These are phyloP conservation scores for Macrobrachium rosenbergii DNA, from an alignment of 1,140 invertebrate genomes.

Conservation along the genomic window DNA sequence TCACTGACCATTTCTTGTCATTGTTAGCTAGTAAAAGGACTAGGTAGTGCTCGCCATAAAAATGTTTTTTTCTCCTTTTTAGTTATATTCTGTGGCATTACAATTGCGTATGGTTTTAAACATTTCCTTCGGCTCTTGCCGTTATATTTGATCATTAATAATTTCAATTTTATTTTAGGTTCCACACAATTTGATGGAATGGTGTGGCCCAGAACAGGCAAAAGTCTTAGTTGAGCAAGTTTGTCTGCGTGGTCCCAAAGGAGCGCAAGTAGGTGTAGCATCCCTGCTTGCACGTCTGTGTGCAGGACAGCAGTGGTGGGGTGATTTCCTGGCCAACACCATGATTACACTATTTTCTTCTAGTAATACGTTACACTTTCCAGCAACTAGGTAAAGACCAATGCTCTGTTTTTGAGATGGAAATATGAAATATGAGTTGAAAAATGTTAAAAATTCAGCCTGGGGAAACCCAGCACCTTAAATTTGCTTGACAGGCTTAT, in stretches of 20 bases:
- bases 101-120: no score
- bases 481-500: no score
- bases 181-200: conserved; percentile 75
- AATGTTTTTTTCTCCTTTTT: no score
- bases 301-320: conserved; percentile 87
- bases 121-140: no score
- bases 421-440: not conserved
- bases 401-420: not conserved
- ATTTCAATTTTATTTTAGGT: conserved; percentile 72
- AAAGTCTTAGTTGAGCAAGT: conserved; percentile 80
- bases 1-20: no score
- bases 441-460: no score
- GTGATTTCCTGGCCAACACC: conserved; percentile 85
- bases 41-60: no score
- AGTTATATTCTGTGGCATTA: no score
- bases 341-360: conserved; percentile 84
- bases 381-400: conserved; percentile 82
- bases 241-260: conserved; percentile 76
- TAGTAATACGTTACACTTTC: conserved; percentile 82
- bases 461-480: no score
- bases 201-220: conserved; percentile 68
- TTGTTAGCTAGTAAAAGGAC: no score
- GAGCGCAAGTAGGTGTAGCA: conserved; percentile 80
- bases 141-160: no score
- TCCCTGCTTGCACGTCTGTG: conserved; percentile 85